Base-by-base conservation (phyloP, 2,888 invertebrate species). In the Agonopterix heracliana region DNA sequence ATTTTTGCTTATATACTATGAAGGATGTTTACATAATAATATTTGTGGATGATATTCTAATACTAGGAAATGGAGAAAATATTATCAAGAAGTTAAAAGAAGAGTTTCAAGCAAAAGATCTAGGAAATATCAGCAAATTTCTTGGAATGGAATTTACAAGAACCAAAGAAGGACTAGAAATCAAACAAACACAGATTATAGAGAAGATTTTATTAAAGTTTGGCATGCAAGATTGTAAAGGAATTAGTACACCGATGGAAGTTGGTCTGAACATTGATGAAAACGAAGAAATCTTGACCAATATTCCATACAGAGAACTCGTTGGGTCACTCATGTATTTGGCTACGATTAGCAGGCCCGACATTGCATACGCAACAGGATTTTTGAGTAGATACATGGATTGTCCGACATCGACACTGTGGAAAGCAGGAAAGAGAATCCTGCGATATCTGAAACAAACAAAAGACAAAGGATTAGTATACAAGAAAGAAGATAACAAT, bases 161-260 rank as follows among this genome's bases (percentile, higher is more conserved):
- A n/a, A n/a, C n/a, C n/a, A n/a, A n/a, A n/a, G n/a, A n/a, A n/a
- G n/a, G n/a, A n/a, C n/a, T 49, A n/a, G 34, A 46, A 14, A 41
- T 49, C 38, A 40, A 11, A 41, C 50, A 50, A 47, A 47, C 11
- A 34, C 14, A 41, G 9, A 9, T 46, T n/a, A 51, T 48, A 34
- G 35, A 46, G 4, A 48, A 51, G 5, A 46, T 51, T 17, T 41
- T 51, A 44, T 9, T n/a, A 38, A 52, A 46, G 41, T 52, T 48
- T 44, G 14, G 41, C 34, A 52, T 52, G 48, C 9, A 38, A 13
- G 41, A 52, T 9, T 46, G 51, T 41, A 52, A 44, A 41, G 46
- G 41, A 41, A 9, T 4, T 10, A 17, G 41, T 11, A 47, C 45
- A 44, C 50, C 50, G 5, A 50, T 50, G 45, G 47, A 41, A 35